phyloP scores from a whole-genome alignment of 2,797 vertebrate genomes.

The Clarias pachynema region DNA sequence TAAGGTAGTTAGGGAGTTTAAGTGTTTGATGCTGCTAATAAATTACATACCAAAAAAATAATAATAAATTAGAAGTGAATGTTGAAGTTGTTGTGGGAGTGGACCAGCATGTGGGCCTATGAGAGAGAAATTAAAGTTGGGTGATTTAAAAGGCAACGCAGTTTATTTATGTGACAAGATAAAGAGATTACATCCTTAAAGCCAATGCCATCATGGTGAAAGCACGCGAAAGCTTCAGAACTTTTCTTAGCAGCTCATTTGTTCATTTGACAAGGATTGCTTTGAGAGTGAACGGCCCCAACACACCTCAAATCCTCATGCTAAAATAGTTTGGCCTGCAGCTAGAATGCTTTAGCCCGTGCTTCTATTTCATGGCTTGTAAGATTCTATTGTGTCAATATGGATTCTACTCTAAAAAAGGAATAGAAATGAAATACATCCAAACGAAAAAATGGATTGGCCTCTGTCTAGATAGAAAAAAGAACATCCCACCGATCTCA shows the following conservation, averaged over 20 bases:
- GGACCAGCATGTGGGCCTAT: slow-evolving; percentile 28
- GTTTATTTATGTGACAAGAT: slow-evolving; percentile 63
- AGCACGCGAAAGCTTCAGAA: slow-evolving; percentile 37
- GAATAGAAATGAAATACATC: slow-evolving; percentile 73
- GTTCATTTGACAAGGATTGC: slow-evolving; percentile 52
- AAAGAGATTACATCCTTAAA: slow-evolving; percentile 47
- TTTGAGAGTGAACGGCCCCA: slow-evolving; percentile 32
- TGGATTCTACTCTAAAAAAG: slow-evolving; percentile 70
- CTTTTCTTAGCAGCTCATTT: slow-evolving; percentile 50
- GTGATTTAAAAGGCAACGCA: slow-evolving; percentile 58
- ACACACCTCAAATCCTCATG: slow-evolving; percentile 52
- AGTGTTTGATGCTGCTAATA: slow-evolving; percentile 38
- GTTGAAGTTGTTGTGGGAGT: slow-evolving; percentile 50
- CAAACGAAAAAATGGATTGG: slow-evolving; percentile 75
- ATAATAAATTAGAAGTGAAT: slow-evolving; percentile 26
- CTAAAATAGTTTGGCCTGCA: slow-evolving; percentile 55
- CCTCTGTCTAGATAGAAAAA: slow-evolving; percentile 60
- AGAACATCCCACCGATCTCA: slow-evolving; percentile 64
- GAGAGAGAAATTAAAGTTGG: slow-evolving; percentile 68
- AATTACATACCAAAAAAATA: slow-evolving; percentile 20
- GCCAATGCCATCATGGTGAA: slow-evolving; percentile 38
- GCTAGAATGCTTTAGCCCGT: slow-evolving; percentile 50
- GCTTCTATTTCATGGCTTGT: slow-evolving; percentile 61
- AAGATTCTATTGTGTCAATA: slow-evolving; percentile 79
- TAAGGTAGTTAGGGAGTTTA: slow-evolving; percentile 49